Base-by-base conservation (phyloP, 2,797 vertebrate genomes). In the Vipera ursinii region DNA sequence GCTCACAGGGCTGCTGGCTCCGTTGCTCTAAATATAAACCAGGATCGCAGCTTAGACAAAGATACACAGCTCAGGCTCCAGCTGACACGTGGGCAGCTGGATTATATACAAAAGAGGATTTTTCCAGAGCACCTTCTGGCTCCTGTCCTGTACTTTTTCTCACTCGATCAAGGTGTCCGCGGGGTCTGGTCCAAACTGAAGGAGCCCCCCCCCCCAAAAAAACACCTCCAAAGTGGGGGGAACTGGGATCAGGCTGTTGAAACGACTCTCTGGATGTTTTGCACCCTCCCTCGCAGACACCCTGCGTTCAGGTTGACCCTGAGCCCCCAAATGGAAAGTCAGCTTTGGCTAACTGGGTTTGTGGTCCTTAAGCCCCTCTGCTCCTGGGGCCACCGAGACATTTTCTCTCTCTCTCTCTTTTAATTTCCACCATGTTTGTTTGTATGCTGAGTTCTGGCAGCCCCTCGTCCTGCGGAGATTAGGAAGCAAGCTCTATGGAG, bases 121-220 rank as follows among this genome's bases (percentile, higher is more conserved):
- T 28, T 7, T 12, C 8, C 51, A 38, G 10, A 20, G 17, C 2
- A 13, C 32, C 32, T 38, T 12, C 51, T 1, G 85, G 48, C 8
- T 53, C 15, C 12, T 28, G 13, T 44, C 44, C 8, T 22, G 38
- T 38, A 10, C 8, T 44, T 38, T 38, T 38, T 78, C 73, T 38
- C 20, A 2, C 20, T 10, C 3, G 0, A 22, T 38, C 17, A 2
- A 20, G 38, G 73, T 22, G 32, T 17, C 38, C 0, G 3, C 0
- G 1, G 32, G 38, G 17, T 20, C n/a, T 17, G 38, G 17, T 78
- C 20, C 0, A 78, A 44, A 10, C 17, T 20, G 38, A 44, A 78
- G 32, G 7, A 7, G 38, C 38, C 38, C 38, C 38, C 38, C 38
- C 38, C 38, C 38, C 1, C n/a, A 38, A 38, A 38, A 38, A 22